These are phyloP conservation scores for Phaethornis superciliosus DNA, from an alignment of 2,113 vertebrate species.

Conservation along the genomic window DNA sequence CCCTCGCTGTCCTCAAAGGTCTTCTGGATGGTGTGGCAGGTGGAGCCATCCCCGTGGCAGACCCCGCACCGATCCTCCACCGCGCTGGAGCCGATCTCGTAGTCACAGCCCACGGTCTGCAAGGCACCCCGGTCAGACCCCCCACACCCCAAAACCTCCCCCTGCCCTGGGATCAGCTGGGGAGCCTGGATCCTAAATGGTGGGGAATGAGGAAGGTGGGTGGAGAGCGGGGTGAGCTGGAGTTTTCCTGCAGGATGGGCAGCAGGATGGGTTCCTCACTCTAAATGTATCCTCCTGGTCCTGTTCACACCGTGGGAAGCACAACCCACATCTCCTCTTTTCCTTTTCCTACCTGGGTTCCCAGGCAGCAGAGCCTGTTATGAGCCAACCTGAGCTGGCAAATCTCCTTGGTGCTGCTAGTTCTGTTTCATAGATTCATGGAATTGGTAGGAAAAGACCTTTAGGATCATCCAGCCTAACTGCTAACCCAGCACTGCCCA, in stretches of 20 bases:
- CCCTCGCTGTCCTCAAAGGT: conserved; percentile 89
- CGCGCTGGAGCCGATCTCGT: conserved; percentile 86
- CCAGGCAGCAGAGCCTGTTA: neutral
- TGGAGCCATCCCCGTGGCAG: conserved; percentile 89
- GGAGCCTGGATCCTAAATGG: neutral
- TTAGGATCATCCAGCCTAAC: too few species aligned
- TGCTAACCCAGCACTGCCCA: too few species aligned
- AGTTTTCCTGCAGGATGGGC: neutral
- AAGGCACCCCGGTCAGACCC: neutral
- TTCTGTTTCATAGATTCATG: too few species aligned
- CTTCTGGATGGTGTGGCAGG: conserved; percentile 87
- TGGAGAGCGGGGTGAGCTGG: neutral
- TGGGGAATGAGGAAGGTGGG: neutral
- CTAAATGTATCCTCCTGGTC: neutral
- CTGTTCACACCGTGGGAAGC: neutral
- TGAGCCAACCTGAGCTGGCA: rapidly evolving
- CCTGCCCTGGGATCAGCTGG: neutral
- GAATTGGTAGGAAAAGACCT: too few species aligned
- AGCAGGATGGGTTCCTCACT: rapidly evolving
- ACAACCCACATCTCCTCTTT: neutral
- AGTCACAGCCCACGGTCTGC: conserved; percentile 94
- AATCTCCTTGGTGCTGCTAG: neutral
- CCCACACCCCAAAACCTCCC: neutral
- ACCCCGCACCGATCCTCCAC: conserved; percentile 92
- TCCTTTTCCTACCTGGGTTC: neutral